phyloP scores from a whole-genome alignment of 1,140 invertebrate genomes.

The Coboldia fuscipes region DNA sequence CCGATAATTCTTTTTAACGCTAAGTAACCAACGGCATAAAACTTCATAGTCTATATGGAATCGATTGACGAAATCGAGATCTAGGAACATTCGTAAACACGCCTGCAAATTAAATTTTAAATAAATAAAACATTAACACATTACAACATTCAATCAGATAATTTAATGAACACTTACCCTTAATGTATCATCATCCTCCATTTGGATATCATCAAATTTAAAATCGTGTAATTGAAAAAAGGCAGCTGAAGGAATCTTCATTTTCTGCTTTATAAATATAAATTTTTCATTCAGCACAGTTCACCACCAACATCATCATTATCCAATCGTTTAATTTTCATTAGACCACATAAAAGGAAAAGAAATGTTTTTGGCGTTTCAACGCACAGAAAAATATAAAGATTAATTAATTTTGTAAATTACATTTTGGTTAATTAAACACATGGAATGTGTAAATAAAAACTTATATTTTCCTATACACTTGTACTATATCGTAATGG shows the following conservation, averaged over 20 bases:
- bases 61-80: conserved; percentile 70
- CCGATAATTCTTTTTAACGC: conserved; percentile 92
- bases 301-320: conserved; percentile 3
- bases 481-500: not conserved
- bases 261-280: conserved; percentile 24
- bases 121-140: conserved; percentile 2
- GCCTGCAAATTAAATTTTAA: conserved; percentile 27
- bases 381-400: no score
- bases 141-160: not conserved
- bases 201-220: conserved; percentile 66
- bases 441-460: not conserved
- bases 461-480: no score
- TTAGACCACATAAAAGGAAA: no score
- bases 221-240: conserved; percentile 66
- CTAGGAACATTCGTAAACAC: conserved; percentile 76
- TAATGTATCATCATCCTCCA: conserved; percentile 68
- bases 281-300: conserved; percentile 1
- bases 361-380: no score
- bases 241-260: conserved; percentile 60
- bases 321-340: not conserved
- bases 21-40: conserved; percentile 73
- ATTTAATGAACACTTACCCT: conserved; percentile 28
- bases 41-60: conserved; percentile 83
- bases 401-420: not conserved
- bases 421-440: not conserved